A percentile compares a stretch with the other conserved stretches of the same genome.
These are phyloP conservation scores for Parthenolecanium corni DNA, from an alignment of 2,888 invertebrate species.

Conservation along the genomic window DNA sequence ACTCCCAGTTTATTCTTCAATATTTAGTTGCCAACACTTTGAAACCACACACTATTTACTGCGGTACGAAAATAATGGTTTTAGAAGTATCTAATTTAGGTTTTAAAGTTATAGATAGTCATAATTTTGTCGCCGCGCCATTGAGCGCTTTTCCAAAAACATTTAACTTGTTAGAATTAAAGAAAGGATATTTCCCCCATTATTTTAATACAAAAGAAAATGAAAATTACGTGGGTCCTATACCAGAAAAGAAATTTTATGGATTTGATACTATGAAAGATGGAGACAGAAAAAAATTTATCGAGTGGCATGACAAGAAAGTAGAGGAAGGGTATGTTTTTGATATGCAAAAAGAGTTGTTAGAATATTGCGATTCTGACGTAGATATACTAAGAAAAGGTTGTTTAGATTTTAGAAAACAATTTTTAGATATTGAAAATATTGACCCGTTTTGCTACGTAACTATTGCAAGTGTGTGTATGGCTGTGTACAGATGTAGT, in stretches of 20 bases:
- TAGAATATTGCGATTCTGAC: constrained; percentile 12
- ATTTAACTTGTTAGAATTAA: constrained; percentile 32
- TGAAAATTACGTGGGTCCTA: constrained; percentile 33
- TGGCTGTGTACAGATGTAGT: constrained; percentile 31
- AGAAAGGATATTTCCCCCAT: constrained; percentile 30
- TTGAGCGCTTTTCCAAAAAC: constrained; percentile 32
- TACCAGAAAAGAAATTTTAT: constrained; percentile 32
- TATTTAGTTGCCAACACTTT: constrained; percentile 15
- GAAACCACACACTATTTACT: constrained; percentile 19
- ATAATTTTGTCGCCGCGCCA: constrained; percentile 31
- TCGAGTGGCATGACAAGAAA: constrained; percentile 31
- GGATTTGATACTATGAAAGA: constrained; percentile 31
- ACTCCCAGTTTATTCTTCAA: constrained; percentile 16
- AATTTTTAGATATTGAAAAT: constrained; percentile 29
- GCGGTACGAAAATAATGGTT: constrained; percentile 15
- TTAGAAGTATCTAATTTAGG: constrained; percentile 2
- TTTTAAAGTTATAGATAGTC: constrained; percentile 14
- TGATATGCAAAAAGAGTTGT: constrained; percentile 22
- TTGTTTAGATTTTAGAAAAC: constrained; percentile 30
- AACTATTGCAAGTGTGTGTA: constrained; percentile 31
- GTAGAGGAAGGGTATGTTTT: constrained; percentile 30
- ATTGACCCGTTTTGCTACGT: constrained; percentile 31
- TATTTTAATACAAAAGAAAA: constrained; percentile 34
- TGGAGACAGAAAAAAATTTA: constrained; percentile 24
- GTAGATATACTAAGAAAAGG: constrained; percentile 25